A percentile compares a stretch with the other conserved stretches of the same genome.
These are phyloP conservation scores for Coenonympha arcania DNA, from an alignment of 2,888 invertebrate species.

Conservation along the genomic window DNA sequence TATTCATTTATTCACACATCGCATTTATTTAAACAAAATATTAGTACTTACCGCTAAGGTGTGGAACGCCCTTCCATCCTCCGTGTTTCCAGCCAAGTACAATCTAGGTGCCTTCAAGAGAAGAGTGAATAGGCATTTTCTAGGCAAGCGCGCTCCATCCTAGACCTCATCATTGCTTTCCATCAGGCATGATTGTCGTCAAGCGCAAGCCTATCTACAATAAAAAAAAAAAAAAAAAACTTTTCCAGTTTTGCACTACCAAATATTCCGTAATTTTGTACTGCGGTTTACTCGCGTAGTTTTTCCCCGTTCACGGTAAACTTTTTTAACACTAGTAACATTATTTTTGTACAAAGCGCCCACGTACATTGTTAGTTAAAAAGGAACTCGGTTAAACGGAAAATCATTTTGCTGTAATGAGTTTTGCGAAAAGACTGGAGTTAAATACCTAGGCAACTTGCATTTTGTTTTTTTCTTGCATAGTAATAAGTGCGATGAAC, in stretches of 20 bases:
- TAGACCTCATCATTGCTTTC: too few species aligned
- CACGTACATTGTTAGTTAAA: conserved; percentile 11
- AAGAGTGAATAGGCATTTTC: too few species aligned
- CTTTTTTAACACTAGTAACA: conserved; percentile 10
- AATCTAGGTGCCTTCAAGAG: too few species aligned
- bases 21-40: too few species aligned
- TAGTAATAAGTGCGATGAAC: not conserved
- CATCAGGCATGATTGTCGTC: too few species aligned
- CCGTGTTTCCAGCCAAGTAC: too few species aligned
- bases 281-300: conserved; percentile 20
- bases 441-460: too few species aligned
- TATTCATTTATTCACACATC: too few species aligned
- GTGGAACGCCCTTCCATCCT: too few species aligned
- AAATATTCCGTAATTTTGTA: conserved; percentile 20
- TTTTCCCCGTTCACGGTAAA: conserved; percentile 10
- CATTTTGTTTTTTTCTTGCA: not conserved
- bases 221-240: conserved; percentile 24
- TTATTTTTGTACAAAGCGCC: conserved; percentile 13
- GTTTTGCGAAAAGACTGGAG: not conserved
- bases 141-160: too few species aligned
- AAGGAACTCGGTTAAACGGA: conserved; percentile 12
- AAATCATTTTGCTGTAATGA: conserved; percentile 8
- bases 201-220: not conserved
- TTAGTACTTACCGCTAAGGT: too few species aligned
- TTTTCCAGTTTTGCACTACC: conserved; percentile 30